phyloP scores from a whole-genome alignment of 2,113 vertebrate genomes.

The Morone saxatilis region DNA sequence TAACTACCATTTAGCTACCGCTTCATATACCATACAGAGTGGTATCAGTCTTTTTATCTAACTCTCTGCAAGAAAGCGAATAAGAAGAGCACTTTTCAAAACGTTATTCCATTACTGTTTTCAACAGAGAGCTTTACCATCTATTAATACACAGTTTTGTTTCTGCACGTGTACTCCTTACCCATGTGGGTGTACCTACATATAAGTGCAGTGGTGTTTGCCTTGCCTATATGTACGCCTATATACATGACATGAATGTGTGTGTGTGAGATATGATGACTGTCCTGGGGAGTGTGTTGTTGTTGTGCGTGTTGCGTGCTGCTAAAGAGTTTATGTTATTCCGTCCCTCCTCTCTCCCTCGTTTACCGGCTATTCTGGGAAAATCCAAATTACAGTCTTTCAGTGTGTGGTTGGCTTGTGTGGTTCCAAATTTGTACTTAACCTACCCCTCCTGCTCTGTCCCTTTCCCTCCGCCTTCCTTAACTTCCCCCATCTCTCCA shows the following conservation, averaged over 20 bases:
- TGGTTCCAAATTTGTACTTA: slow-evolving; percentile 85
- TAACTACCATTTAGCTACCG: not conserved
- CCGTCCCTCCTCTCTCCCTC: slow-evolving; percentile 80
- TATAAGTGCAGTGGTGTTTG: slow-evolving; percentile 22
- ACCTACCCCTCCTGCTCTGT: slow-evolving; percentile 69
- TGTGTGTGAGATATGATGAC: slow-evolving; percentile 48
- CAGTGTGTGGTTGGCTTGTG: slow-evolving; percentile 84
- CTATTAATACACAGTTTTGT: not conserved
- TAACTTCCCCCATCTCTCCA: slow-evolving; percentile 20
- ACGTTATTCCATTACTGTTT: not conserved
- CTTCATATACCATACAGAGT: not conserved
- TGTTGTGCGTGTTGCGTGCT: slow-evolving; percentile 81
- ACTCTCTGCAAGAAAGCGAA: not conserved
- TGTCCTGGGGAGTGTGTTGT: slow-evolving; percentile 70
- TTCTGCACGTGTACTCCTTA: slow-evolving; percentile 1
- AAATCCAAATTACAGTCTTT: slow-evolving; percentile 88
- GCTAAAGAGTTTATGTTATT: slow-evolving; percentile 84
- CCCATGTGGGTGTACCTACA: not conserved
- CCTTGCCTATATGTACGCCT: slow-evolving; percentile 27
- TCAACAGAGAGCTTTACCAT: not conserved
- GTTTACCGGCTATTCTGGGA: slow-evolving; percentile 87
- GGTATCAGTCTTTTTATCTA: not conserved
- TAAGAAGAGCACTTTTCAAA: not conserved
- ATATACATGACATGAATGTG: slow-evolving; percentile 24
- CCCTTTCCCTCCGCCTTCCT: slow-evolving; percentile 37